Evolutionary conservation across 1,140 invertebrate genomes (phyloP), one percentile per base, ranked within the genome.

Genomic region (Bombus impatiens): DNA sequence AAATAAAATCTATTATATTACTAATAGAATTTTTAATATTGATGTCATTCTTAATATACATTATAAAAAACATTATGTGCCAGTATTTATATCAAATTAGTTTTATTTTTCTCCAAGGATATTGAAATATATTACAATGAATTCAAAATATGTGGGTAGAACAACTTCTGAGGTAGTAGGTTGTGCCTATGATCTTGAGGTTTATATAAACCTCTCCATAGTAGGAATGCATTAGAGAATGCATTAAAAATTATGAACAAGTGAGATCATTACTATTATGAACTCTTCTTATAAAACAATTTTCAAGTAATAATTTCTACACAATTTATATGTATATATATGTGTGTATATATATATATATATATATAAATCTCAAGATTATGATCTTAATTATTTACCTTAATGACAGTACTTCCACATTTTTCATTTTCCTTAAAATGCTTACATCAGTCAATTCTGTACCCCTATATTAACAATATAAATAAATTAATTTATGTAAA

Each of bases 361-460:
- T 40, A n/a, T 76, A 28, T 4, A 59, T 70, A 70, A 67, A 67
- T 10, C 18, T 67, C 37, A 47, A 53, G 18, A 53, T 53, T 22
- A 53, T 53, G 47, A 47, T 67, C 70, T 72, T 25, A 71, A 80
- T 57, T 22, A 91, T 86, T 95, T 95, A 98, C 97, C 98, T 98
- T 90, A 98, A 94, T 40, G 97, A 97, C 68, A 98, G 93, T 40
- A 98, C 97, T 94, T 98, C 97, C 9, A 98, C 97, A 94, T 97
- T 97, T 89, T 96, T 96, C 96, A 98, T 97, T 93, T 96, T 96
- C 86, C 97, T 96, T 87, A 98, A 94, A 78, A 98, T 96, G 91
- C 96, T 97, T 32, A 98, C 97, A 95, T 98, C 97, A 59, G 96
- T 97, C 75, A 98, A 95, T 95, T 98, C 97, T 86, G 97, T 97